Evolutionary conservation across 2,113 vertebrate species (phyloP), one percentile per base, ranked within the genome.

Genomic region (Oryzias curvinotus): DNA sequence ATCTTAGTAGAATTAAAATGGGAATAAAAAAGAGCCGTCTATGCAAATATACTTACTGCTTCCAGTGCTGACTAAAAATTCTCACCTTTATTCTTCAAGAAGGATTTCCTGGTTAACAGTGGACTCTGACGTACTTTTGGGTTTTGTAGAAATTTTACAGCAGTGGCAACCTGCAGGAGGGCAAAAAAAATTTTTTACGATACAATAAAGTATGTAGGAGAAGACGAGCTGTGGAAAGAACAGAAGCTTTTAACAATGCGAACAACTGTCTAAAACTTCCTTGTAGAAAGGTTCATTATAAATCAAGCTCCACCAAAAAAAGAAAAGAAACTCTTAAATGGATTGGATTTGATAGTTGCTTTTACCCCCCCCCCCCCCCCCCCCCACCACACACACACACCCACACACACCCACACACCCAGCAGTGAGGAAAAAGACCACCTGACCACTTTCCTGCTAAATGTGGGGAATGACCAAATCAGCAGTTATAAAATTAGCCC

Each of bases 21-120:
- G 56, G 6, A 63, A n/a, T n/a, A n/a, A 3, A 71, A 55, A 52
- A 44, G 25, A 41, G 60, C 67, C 78, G 56, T 54, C 81, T 58
- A 57, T 51, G 17, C 26, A n/a, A 21, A 68, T 19, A 68, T 49
- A 68, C 53, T 50, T 25, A 73, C 62, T 6, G 44, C 17, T 58
- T 58, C 48, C 7, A 47, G 18, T 58, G 21, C 14, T 23, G 55
- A 48, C 16, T 18, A 42, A 18, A 56, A 63, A 55, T 51, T 46
- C 83, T 95, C 67, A 99, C 97, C 96, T 96, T 99, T 99, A 85
- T 96, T 98, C 92, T 95, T 96, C 74, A 99, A 88, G 87, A 99
- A 99, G 0, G 93, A 92, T 92, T 92, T 98, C 90, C 95, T 93
- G 81, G 91, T 93, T 53, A 91, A 89, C 56, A 96, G 65, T 0